Base-by-base conservation (phyloP, 2,797 vertebrate genomes). In the Sebastes minor region DNA sequence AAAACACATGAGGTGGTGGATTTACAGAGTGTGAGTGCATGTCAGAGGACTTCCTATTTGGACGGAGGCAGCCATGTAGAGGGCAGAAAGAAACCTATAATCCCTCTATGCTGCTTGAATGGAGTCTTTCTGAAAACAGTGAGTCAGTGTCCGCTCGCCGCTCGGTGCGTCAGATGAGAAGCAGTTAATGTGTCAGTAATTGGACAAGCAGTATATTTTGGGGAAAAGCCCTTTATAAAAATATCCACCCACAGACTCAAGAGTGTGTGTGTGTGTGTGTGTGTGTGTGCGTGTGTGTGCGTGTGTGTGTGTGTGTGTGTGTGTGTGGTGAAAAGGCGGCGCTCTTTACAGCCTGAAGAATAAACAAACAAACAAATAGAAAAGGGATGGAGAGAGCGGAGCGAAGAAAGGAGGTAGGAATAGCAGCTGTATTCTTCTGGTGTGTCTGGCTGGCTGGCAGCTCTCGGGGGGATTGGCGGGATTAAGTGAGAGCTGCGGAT, bases 1-100 rank as follows among this genome's bases (percentile, higher is more conserved):
- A 60, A 94, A 94, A 96, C 96, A 95, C 95, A 96, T 87, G 94
- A 96, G 95, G 96, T 94, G 87, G 93, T 94, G 97, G 95, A 98
- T 98, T 99, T 98, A 97, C 96, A 95, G 96, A 95, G 96, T 97
- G 97, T 94, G 96, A 97, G 96, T 95, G 94, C 68, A 95, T 95
- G 96, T 97, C 96, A 95, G 96, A 97, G 95, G 95, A 96, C 96
- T 97, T 98, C 93, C 87, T 97, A 96, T 96, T 91, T 91, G 84
- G 78, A 96, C 95, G 90, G 95, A 95, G 94, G 80, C 67, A 96
- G 95, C 93, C 91, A 93, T 96, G 95, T 94, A 92, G 95, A 96
- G 96, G 96, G 96, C 94, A 80, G 95, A 93, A 94, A 94, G 95
- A 92, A 94, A 95, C 95, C 95, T 95, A 96, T 96, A 96, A 94